A percentile compares a stretch with the other conserved stretches of the same genome.
phyloP scores from a whole-genome alignment of 23 tunicate genomes.

The Oikopleura vanhoeffeni region DNA sequence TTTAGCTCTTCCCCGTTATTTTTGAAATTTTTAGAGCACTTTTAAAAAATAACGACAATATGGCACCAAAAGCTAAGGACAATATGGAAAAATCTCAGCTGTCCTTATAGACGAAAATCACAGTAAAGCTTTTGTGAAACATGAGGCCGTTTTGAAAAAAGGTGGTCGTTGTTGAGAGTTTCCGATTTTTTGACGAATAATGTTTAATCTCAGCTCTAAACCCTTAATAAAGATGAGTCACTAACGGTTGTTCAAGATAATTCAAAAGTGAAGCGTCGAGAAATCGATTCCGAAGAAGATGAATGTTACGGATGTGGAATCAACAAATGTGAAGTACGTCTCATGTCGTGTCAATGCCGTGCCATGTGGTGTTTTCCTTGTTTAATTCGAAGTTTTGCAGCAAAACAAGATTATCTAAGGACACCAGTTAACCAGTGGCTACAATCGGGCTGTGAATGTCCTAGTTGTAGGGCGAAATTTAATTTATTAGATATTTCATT shows the following conservation, averaged over 20 bases:
- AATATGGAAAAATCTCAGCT: too few relatives aligned
- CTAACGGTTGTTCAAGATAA: neutral
- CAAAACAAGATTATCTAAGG: neutral
- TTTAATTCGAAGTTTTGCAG: neutral
- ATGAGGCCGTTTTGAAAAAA: too few relatives aligned
- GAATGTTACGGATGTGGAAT: neutral
- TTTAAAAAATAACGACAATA: too few relatives aligned
- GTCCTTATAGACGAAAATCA: too few relatives aligned
- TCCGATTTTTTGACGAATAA: neutral
- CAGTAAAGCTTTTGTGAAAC: too few relatives aligned
- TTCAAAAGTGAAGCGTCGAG: neutral
- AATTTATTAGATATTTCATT: neutral
- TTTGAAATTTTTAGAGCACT: too few relatives aligned
- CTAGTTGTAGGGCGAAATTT: neutral
- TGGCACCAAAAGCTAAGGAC: too few relatives aligned
- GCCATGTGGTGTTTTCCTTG: conserved; percentile 8
- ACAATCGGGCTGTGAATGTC: neutral
- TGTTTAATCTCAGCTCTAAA: too few relatives aligned
- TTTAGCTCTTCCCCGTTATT: too few relatives aligned
- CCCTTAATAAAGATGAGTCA: too few relatives aligned
- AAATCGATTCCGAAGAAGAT: neutral
- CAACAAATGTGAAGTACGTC: neutral
- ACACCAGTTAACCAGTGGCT: neutral
- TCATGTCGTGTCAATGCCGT: neutral
- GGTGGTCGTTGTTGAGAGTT: too few relatives aligned